Evolutionary conservation across 2,113 vertebrate species (phyloP).

Genomic region (Dunckerocampus dactyliophorus): DNA sequence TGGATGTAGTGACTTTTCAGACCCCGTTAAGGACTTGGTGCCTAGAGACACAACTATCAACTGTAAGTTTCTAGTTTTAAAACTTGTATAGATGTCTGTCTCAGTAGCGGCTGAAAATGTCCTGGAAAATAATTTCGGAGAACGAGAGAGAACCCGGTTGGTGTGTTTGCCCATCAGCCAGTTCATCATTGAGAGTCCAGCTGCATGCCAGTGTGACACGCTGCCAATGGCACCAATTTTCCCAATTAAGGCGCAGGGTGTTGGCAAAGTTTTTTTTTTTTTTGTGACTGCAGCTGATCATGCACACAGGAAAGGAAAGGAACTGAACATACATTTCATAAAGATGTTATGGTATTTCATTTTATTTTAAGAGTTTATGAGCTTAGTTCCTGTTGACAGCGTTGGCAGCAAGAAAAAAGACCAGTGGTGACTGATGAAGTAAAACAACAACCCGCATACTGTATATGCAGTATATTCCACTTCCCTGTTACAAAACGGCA

Average conservation of each 20-base stretch:
- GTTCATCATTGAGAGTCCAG: conserved; percentile 23
- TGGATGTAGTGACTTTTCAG: too few species aligned
- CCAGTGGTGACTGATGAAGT: background rate
- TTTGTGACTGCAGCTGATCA: conserved; percentile 8
- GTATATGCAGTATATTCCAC: background rate
- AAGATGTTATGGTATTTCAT: background rate
- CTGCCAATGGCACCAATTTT: conserved; percentile 28
- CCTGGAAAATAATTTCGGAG: too few species aligned
- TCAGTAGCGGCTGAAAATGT: too few species aligned
- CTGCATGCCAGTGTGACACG: conserved; percentile 20
- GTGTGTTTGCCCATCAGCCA: conserved; percentile 20
- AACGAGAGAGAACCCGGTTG: background rate
- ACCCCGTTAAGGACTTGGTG: too few species aligned
- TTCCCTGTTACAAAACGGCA: background rate
- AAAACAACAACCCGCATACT: background rate
- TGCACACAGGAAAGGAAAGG: background rate
- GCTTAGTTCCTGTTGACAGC: too few species aligned
- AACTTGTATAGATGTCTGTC: too few species aligned
- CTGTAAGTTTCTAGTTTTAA: too few species aligned
- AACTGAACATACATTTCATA: background rate
- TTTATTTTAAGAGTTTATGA: background rate
- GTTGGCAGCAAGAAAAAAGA: background rate
- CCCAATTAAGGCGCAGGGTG: conserved; percentile 16
- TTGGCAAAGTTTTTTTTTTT: conserved; percentile 13
- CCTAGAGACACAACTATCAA: too few species aligned